Evolutionary conservation across 2,113 vertebrate species (phyloP).

Genomic region (Tupaia chinensis): DNA sequence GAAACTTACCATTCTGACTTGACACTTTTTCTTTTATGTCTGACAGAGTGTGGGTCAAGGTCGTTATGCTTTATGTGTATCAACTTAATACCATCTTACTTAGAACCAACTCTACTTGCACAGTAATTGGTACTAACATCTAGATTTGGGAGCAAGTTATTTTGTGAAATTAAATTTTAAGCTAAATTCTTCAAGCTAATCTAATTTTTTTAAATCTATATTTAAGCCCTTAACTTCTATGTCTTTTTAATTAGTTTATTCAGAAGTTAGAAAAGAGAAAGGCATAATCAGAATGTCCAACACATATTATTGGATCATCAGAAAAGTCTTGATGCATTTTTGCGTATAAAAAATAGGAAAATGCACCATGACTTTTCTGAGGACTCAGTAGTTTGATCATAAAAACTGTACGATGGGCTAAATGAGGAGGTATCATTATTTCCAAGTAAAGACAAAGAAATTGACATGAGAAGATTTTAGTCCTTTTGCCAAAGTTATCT

Average conservation of each 20-base stretch:
- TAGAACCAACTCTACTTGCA: neutral
- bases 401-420: neutral
- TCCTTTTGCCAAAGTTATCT: neutral
- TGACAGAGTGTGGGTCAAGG: too few species aligned
- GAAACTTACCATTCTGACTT: neutral
- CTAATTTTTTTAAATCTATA: neutral
- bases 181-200: neutral
- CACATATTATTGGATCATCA: neutral
- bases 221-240: neutral
- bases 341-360: too few species aligned
- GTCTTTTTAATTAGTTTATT: neutral
- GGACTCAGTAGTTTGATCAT: neutral
- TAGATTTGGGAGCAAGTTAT: neutral
- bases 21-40: neutral
- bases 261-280: neutral
- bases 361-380: too few species aligned
- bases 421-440: neutral
- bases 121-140: neutral
- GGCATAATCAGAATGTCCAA: neutral
- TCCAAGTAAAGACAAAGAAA: neutral
- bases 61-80: neutral
- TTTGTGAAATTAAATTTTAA: neutral
- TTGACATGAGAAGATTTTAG: neutral
- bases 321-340: too few species aligned
- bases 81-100: too few species aligned